Conservation (phyloP, 2,113 vertebrate species). For the Heterotis niloticus region DNA sequence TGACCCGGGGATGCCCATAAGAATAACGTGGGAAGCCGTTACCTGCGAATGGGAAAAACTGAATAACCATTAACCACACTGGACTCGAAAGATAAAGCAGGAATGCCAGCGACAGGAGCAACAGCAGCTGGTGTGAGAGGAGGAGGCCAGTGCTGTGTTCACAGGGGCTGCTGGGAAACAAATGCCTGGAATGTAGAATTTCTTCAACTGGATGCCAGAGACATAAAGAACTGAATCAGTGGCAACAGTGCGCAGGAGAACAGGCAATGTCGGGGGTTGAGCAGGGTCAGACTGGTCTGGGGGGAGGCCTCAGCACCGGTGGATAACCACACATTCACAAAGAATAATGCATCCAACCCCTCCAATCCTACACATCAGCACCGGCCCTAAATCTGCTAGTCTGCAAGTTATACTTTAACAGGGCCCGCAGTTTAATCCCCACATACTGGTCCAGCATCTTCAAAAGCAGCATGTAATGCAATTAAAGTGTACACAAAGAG, state of each 20-base stretch:
- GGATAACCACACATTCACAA: not conserved
- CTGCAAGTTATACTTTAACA: too few relatives aligned
- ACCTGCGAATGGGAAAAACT: too few relatives aligned
- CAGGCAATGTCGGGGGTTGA: conserved; percentile 22
- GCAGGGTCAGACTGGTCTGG: not conserved
- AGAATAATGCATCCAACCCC: too few relatives aligned
- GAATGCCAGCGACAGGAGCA: not conserved
- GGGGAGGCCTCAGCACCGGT: not conserved
- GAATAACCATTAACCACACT: not conserved
- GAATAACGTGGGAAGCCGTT: too few relatives aligned
- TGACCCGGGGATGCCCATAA: too few relatives aligned
- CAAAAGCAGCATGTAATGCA: too few relatives aligned
- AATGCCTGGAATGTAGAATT: conserved; percentile 56
- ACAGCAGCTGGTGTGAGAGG: not conserved
- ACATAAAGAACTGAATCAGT: conserved; percentile 65
- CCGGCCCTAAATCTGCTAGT: too few relatives aligned
- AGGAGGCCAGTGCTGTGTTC: not conserved
- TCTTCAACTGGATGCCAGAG: conserved; percentile 61
- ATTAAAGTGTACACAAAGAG: too few relatives aligned
- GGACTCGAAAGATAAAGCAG: not conserved
- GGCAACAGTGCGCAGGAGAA: conserved; percentile 48
- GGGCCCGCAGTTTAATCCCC: too few relatives aligned
- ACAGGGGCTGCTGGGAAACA: not conserved
- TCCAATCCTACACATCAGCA: too few relatives aligned
- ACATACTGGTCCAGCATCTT: too few relatives aligned